Conservation (phyloP, 2,113 vertebrate genomes). For the Clinocottus analis region DNA sequence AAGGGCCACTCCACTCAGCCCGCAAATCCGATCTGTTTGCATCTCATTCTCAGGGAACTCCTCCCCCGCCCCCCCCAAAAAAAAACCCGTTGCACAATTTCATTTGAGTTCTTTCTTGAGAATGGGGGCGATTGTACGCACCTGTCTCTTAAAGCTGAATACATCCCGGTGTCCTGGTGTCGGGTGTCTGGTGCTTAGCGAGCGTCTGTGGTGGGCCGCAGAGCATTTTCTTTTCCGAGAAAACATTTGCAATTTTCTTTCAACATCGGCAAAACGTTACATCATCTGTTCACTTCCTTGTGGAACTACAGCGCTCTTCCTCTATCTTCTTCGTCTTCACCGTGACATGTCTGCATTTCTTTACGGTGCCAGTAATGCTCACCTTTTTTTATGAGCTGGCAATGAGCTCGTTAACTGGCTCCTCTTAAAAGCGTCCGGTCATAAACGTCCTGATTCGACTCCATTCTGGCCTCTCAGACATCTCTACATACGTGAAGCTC, state of each 20-base stretch:
- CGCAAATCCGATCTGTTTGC: conserved; percentile 40
- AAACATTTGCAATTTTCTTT: neutral
- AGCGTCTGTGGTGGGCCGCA: neutral
- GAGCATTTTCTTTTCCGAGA: no score
- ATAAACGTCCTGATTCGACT: neutral
- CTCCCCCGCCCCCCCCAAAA: no score
- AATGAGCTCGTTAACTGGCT: neutral
- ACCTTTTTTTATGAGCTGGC: neutral
- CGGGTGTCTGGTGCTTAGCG: no score
- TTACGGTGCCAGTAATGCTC: neutral
- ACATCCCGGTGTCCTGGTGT: no score
- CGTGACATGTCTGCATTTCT: neutral
- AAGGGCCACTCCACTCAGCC: conserved; percentile 45
- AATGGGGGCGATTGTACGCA: neutral
- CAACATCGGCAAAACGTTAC: neutral
- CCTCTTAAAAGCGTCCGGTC: neutral
- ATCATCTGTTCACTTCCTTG: neutral
- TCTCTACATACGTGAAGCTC: neutral
- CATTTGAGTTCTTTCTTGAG: neutral
- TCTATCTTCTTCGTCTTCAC: neutral
- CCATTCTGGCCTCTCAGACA: neutral
- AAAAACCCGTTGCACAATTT: conserved; percentile 8
- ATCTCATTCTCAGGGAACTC: neutral
- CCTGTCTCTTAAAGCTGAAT: neutral
- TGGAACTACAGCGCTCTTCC: neutral